These are phyloP conservation scores for Montipora foliosa DNA, from an alignment of 64 coral and sea anemone species.

Conservation along the genomic window DNA sequence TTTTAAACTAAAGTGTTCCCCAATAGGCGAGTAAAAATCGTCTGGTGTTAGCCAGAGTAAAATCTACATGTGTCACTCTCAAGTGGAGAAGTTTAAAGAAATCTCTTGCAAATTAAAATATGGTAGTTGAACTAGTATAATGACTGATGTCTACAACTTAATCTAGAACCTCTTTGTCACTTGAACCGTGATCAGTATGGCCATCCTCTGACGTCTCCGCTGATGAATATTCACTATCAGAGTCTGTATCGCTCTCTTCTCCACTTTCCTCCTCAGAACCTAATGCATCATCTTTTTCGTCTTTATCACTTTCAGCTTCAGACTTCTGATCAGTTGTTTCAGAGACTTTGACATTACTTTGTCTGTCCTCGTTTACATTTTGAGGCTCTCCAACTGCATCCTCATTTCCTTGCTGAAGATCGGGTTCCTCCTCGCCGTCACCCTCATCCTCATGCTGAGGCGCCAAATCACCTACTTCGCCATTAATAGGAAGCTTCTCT, in stretches of 20 bases:
- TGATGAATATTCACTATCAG: constrained; percentile 46
- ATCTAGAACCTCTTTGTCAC: constrained; percentile 32
- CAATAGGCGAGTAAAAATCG: no score
- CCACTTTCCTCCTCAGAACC: constrained; percentile 21
- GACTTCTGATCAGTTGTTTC: neutral
- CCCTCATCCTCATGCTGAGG: neutral
- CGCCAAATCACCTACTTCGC: neutral
- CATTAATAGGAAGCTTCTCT: neutral
- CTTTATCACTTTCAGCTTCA: constrained; percentile 6
- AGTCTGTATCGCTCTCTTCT: constrained; percentile 5
- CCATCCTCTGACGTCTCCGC: neutral
- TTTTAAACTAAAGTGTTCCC: no score
- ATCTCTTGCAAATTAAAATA: no score
- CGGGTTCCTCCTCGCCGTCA: neutral
- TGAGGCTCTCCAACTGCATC: neutral
- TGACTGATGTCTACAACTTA: neutral
- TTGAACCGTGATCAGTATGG: neutral
- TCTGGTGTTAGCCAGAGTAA: no score
- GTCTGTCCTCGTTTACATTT: neutral
- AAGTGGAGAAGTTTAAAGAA: no score
- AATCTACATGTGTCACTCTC: no score
- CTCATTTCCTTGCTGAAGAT: neutral
- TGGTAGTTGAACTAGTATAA: no score
- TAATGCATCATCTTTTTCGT: neutral
- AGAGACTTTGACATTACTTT: neutral